A percentile compares a stretch with the other conserved stretches of the same genome.
These are phyloP conservation scores for Sciurus niger DNA, from an alignment of 2,113 vertebrate species.

Conservation along the genomic window DNA sequence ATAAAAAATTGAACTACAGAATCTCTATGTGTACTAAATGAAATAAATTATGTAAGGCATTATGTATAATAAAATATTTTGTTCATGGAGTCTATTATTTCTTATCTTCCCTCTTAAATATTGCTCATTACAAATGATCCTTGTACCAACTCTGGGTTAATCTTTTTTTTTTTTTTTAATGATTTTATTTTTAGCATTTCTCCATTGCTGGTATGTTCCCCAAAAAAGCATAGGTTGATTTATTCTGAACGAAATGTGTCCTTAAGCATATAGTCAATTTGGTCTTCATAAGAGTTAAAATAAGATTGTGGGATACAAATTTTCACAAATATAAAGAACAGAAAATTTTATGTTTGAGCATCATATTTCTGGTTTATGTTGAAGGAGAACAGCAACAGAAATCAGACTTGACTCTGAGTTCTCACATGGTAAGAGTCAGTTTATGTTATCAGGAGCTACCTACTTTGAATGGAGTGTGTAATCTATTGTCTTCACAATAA, in stretches of 20 bases:
- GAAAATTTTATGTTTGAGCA: neutral
- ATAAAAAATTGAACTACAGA: neutral
- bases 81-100: neutral
- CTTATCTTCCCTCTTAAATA: neutral
- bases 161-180: neutral
- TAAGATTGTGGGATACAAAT: neutral
- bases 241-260: neutral
- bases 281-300: neutral
- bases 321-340: neutral
- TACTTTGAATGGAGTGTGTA: neutral
- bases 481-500: neutral
- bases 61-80: neutral
- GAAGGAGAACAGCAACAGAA: neutral
- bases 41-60: neutral
- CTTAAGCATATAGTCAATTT: neutral
- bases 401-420: neutral
- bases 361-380: neutral
- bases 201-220: neutral
- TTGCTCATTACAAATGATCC: neutral
- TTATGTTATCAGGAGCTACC: neutral
- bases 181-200: neutral
- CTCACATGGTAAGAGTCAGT: neutral
- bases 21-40: neutral
- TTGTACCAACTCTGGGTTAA: neutral
- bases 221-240: neutral